A percentile compares a stretch with the other conserved stretches of the same genome.
Evolutionary conservation across 2,113 vertebrate genomes (phyloP).

Genomic region (Pampusana beccarii): DNA sequence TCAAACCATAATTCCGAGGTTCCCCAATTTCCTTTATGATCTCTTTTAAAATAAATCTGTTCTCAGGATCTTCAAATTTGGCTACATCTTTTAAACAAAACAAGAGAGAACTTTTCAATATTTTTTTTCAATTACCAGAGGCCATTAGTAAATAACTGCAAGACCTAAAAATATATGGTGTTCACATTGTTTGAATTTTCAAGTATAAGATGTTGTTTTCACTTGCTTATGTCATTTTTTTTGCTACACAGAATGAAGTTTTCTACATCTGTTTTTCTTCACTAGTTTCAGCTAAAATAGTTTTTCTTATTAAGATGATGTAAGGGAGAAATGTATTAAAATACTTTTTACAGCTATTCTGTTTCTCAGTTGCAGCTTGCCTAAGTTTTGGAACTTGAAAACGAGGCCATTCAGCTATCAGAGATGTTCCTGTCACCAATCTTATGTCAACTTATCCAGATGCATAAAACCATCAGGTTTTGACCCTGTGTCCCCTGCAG

Average conservation of each 20-base stretch:
- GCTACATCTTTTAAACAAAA: conserved; percentile 78
- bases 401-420: background rate
- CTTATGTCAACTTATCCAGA: background rate
- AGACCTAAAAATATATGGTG: background rate
- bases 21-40: conserved; percentile 81
- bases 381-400: background rate
- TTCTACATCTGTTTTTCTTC: background rate
- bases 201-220: background rate
- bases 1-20: conserved; percentile 84
- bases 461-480: background rate
- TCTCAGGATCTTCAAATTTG: conserved; percentile 75
- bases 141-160: background rate
- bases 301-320: background rate
- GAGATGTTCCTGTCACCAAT: background rate
- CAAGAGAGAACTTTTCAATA: background rate
- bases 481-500: rapidly evolving
- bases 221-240: background rate
- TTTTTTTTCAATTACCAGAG: background rate
- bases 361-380: background rate
- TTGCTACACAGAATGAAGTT: background rate
- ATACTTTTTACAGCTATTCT: background rate
- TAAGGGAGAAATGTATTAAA: background rate
- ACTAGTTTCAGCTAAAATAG: background rate
- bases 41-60: conserved; percentile 75
- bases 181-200: background rate